Evolutionary conservation across 2,888 invertebrate genomes (phyloP).

Genomic region (Ethmia dodecea): DNA sequence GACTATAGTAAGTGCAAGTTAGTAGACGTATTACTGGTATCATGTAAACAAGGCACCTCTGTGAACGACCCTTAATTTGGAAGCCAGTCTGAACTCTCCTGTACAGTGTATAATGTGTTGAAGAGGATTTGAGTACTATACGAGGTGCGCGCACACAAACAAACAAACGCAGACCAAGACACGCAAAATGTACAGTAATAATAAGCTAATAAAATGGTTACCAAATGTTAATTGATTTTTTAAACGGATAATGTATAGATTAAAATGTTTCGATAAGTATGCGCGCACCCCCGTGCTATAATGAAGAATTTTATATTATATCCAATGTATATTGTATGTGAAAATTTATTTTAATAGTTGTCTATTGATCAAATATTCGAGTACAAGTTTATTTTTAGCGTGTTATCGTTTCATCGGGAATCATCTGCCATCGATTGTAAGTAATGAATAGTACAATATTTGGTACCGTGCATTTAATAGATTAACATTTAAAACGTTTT

Average conservation of each 20-base stretch:
- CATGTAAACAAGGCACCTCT: too few species aligned
- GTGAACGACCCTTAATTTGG: too few species aligned
- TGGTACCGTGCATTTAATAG: slow-evolving; percentile 67
- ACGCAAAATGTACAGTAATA: too few species aligned
- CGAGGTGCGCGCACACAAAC: neutral
- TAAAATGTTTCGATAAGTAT: too few species aligned
- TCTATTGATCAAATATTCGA: slow-evolving; percentile 51
- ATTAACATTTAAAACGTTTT: slow-evolving; percentile 28
- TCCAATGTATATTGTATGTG: slow-evolving; percentile 66
- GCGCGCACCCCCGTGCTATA: too few species aligned
- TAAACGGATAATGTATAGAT: too few species aligned
- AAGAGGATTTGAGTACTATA: slow-evolving; percentile 38
- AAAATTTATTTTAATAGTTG: slow-evolving; percentile 57
- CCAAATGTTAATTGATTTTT: too few species aligned
- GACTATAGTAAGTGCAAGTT: too few species aligned
- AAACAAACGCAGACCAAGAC: too few species aligned
- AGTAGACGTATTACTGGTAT: too few species aligned
- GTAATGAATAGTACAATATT: slow-evolving; percentile 55
- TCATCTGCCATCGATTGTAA: slow-evolving; percentile 32
- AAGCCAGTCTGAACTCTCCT: too few species aligned
- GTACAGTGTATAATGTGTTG: slow-evolving; percentile 52
- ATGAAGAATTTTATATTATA: slow-evolving; percentile 58
- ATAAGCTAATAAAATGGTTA: too few species aligned
- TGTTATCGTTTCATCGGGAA: slow-evolving; percentile 16
- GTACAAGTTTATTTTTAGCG: slow-evolving; percentile 38